Base-by-base conservation (phyloP, 2,113 vertebrate species). In the Butorides virescens region DNA sequence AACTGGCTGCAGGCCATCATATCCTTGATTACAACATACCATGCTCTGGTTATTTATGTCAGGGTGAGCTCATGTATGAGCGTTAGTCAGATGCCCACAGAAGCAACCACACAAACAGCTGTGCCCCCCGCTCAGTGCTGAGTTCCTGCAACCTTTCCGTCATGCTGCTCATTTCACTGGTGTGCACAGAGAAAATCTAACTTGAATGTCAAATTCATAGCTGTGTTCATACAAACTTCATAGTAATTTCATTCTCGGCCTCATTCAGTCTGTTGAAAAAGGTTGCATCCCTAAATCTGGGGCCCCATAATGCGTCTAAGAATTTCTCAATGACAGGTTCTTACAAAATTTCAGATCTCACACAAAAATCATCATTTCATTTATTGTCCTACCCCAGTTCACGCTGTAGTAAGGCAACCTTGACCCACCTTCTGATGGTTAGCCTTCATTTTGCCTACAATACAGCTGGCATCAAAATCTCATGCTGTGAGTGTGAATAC, bases 31-130 rank as follows among this genome's bases (percentile, higher is more conserved):
- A 62, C 11, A 75, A 10, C 0, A 0, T n/a, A 26, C 34, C 65
- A 6, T 46, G 39, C 36, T 80, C 63, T 72, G 34, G 50, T 26
- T 61, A 37, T 56, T 89, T 68, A 23, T 32, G 29, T 47, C 58
- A 70, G 34, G 29, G 46, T 55, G n/a, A 65, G n/a, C n/a, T 13
- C 9, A 2, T 18, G 3, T 44, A 26, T 37, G 39, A 75, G 21
- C 0, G 0, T 56, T 37, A 56, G 36, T 25, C 2, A 2, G 65
- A 70, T 73, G 34, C 10, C 25, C n/a, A n/a, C 15, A 68, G 58
- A 50, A 13, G 15, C 23, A 70, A 83, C 75, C 17, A 36, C 29
- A 49, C 10, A 26, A 66, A 55, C 34, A 82, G 30, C 15, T n/a
- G 4, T 63, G 47, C 32, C 66, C 86, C 37, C 47, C 49, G 29